phyloP scores from a whole-genome alignment of 2,888 invertebrate species.

The Sarcophaga subvicina region DNA sequence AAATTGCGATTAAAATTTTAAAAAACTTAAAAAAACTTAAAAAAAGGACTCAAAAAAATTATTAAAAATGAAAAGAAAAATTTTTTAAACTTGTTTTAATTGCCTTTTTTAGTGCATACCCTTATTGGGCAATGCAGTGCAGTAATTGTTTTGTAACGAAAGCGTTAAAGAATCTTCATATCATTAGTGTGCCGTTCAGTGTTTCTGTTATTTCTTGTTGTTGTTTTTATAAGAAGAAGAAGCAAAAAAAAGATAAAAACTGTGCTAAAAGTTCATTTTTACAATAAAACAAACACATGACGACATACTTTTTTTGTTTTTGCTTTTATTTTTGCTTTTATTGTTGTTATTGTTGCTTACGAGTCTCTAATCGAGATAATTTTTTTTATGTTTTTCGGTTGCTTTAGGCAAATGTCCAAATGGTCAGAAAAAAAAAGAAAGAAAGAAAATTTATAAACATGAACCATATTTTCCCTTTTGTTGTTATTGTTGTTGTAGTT shows the following conservation, averaged over 20 bases:
- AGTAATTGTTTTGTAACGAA: conserved; percentile 54
- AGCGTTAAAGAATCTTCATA: conserved; percentile 12
- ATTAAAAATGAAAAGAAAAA: not conserved
- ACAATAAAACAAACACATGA: conserved; percentile 45
- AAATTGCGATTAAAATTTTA: too few species aligned
- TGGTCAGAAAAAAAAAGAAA: conserved; percentile 43
- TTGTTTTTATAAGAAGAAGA: conserved; percentile 20
- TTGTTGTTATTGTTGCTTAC: conserved; percentile 34
- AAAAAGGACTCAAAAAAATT: not conserved
- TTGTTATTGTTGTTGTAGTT: conserved; percentile 7
- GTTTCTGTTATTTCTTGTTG: conserved; percentile 21
- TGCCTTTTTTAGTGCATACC: conserved; percentile 34
- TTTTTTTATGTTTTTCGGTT: conserved; percentile 31
- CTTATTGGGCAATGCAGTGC: conserved; percentile 32
- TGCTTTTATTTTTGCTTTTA: conserved; percentile 11
- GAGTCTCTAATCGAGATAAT: conserved; percentile 39
- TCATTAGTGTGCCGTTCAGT: not conserved
- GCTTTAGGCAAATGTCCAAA: conserved; percentile 68
- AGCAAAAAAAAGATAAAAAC: conserved; percentile 32
- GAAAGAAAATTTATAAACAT: conserved; percentile 8
- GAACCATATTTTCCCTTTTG: conserved; percentile 9
- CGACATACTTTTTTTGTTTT: conserved; percentile 59
- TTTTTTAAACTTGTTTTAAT: not conserved
- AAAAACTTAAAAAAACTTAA: too few species aligned
- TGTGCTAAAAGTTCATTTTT: conserved; percentile 68